Base-by-base conservation (phyloP, 2,113 vertebrate species). In the Atlantisia rogersi region DNA sequence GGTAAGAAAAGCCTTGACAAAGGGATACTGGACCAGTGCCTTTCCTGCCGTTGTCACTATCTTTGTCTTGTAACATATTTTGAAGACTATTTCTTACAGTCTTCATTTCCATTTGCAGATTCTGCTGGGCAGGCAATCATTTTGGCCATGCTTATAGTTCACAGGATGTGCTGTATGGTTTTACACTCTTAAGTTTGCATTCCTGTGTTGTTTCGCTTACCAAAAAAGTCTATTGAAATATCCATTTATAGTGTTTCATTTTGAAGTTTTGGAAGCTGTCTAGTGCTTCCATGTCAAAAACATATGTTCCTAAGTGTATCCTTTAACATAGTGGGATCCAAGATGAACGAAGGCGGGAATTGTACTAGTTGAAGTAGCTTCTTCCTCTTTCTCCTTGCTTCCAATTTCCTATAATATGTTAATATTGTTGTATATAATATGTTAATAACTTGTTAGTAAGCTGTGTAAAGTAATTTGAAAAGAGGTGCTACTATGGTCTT, bases 1-100 rank as follows among this genome's bases (percentile, higher is more conserved):
- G 99, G 99, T 99, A 97, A 97, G 95, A 75, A 37, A 65, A 42
- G 37, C 25, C 39, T 48, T 82, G 62, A 17, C 6, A 4, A 46
- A 32, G 35, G 42, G 28, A 15, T 69, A 26, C 39, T 59, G 40
- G 37, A 73, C 22, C 16, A 69, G 1, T 67, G n/a, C 55, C 29
- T 94, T 40, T 82, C 42, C 73, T 73, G 5, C n/a, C 74, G 5
- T 69, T 78, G 15, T 70, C 15, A 28, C 8, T 71, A 21, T 8
- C 7, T 13, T 25, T 48, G 29, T 68, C 19, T 10, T 22, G 20
- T 75, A 55, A 3, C 24, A 17, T 7, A 5, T 64, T 70, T 76
- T 69, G n/a, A 75, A 82, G 26, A 9, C 29, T 53, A 3, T 82
- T 94, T 56, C 10, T 71, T 74, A 4, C 10, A 39, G 12, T 78